These are phyloP conservation scores for Ispidina lecontei DNA, from an alignment of 2,797 vertebrate species.

Conservation along the genomic window DNA sequence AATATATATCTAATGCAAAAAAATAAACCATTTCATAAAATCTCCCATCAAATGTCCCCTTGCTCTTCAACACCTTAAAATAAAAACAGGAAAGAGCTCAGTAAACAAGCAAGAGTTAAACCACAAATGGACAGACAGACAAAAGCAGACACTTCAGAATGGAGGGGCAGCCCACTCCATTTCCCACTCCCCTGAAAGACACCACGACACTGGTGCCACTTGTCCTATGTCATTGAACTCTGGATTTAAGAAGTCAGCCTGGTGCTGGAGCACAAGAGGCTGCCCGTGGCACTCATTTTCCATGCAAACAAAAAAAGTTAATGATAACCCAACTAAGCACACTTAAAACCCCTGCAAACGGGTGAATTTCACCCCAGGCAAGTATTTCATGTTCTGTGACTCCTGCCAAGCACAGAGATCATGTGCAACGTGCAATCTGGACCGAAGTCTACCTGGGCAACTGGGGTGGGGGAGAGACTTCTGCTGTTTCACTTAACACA, in stretches of 20 bases:
- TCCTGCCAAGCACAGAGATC: conserved; percentile 3
- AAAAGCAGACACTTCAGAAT: neutral
- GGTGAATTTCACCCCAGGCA: conserved; percentile 11
- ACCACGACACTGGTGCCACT: neutral
- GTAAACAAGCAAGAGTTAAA: conserved; percentile 30
- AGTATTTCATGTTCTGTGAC: neutral
- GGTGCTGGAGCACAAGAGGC: neutral
- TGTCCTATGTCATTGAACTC: neutral
- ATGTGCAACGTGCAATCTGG: neutral
- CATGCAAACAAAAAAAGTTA: neutral
- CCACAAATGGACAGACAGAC: neutral
- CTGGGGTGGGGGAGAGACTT: neutral
- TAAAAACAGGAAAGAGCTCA: neutral
- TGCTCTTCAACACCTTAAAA: conserved; percentile 25
- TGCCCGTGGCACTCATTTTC: neutral
- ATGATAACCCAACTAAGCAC: conserved; percentile 21
- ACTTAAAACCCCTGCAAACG: conserved; percentile 27
- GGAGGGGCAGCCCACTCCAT: neutral
- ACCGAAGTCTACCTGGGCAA: neutral
- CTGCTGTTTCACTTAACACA: neutral
- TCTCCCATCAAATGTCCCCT: conserved; percentile 42
- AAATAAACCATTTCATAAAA: conserved; percentile 67
- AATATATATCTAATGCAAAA: conserved; percentile 60
- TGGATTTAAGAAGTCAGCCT: neutral
- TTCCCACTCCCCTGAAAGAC: neutral